Evolutionary conservation across 1,140 invertebrate species (phyloP).

Genomic region (Anagrus nilaparvatae): DNA sequence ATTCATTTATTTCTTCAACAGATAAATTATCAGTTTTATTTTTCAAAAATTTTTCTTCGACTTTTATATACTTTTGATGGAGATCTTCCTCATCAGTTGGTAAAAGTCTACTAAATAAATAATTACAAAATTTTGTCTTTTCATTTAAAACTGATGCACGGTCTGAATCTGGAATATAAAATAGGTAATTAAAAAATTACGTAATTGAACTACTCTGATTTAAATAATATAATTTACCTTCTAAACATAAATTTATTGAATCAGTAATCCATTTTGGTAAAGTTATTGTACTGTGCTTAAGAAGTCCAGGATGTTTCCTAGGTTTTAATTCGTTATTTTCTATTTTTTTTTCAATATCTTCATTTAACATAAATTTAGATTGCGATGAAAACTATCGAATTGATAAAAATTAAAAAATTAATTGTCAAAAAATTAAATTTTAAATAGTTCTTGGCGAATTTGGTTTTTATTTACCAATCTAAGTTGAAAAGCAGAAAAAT

Average conservation of each 20-base stretch:
- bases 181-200: slow-evolving; percentile 3
- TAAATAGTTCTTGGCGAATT: slow-evolving; percentile 18
- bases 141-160: slow-evolving; percentile 43
- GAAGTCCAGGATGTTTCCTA: slow-evolving; percentile 56
- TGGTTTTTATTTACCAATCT: slow-evolving; percentile 10
- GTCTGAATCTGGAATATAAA: slow-evolving; percentile 39
- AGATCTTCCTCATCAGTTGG: slow-evolving; percentile 51
- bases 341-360: slow-evolving; percentile 42
- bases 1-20: slow-evolving; percentile 25
- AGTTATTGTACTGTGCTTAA: slow-evolving; percentile 36
- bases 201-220: slow-evolving; percentile 8
- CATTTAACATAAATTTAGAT: slow-evolving; percentile 41
- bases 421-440: neutral
- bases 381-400: slow-evolving; percentile 30
- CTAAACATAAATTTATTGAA: slow-evolving; percentile 43
- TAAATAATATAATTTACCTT: slow-evolving; percentile 28
- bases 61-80: slow-evolving; percentile 32
- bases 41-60: slow-evolving; percentile 30
- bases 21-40: slow-evolving; percentile 27
- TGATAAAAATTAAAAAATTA: neutral
- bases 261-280: slow-evolving; percentile 50
- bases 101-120: slow-evolving; percentile 48
- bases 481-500: slow-evolving; percentile 1
- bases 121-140: slow-evolving; percentile 44
- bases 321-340: slow-evolving; percentile 50